A percentile compares a stretch with the other conserved stretches of the same genome.
phyloP scores from a whole-genome alignment of 64 coral and sea anemone genomes.

The Actinia equina region DNA sequence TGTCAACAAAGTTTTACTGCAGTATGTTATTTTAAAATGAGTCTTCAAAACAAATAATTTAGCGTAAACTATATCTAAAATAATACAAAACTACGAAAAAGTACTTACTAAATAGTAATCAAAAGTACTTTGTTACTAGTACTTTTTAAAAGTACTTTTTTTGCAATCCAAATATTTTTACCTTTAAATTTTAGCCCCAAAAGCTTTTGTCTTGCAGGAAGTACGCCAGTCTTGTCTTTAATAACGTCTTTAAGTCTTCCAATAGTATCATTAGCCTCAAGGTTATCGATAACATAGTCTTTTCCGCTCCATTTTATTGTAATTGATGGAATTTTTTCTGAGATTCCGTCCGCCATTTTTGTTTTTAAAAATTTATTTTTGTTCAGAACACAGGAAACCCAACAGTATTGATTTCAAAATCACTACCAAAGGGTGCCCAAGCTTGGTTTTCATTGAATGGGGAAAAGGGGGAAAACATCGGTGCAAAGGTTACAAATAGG shows the following conservation, averaged over 20 bases:
- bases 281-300: slow-evolving; percentile 73
- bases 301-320: slow-evolving; percentile 94
- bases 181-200: slow-evolving; percentile 94
- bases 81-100: too few relatives aligned
- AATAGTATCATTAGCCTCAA: slow-evolving; percentile 58
- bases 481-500: too few relatives aligned
- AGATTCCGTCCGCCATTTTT: slow-evolving; percentile 1
- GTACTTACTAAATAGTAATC: too few relatives aligned
- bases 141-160: too few relatives aligned
- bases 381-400: background rate
- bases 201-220: slow-evolving; percentile 89
- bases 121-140: too few relatives aligned
- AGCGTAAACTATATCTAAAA: too few relatives aligned
- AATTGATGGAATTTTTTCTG: background rate
- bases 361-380: background rate
- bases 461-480: too few relatives aligned
- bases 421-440: too few relatives aligned
- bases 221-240: slow-evolving; percentile 82
- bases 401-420: background rate
- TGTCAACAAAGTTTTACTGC: too few relatives aligned
- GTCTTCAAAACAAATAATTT: background rate
- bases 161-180: background rate
- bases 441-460: too few relatives aligned
- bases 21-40: background rate
- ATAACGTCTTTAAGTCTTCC: slow-evolving; percentile 72